Evolutionary conservation across 37 sponge, comb jelly and placozoan species (phyloP).

Genomic region (Corticium candelabrum): DNA sequence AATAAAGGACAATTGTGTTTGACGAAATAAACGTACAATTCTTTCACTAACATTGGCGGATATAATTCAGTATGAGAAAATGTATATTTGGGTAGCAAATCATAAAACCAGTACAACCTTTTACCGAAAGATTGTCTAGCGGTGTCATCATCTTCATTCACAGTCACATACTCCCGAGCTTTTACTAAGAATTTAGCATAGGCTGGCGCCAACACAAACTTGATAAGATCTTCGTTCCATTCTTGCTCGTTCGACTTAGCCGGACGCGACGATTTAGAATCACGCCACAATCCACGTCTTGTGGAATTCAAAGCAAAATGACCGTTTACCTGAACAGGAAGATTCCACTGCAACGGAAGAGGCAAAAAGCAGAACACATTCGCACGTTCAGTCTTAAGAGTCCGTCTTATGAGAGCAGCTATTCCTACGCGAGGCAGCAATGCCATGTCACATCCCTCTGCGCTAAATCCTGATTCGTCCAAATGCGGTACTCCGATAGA

Average conservation of each 20-base stretch:
- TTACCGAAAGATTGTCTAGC: too few species aligned
- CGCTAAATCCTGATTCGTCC: too few species aligned
- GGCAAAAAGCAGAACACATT: conserved; percentile 56
- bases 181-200: conserved; percentile 37
- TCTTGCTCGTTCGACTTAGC: conserved; percentile 2
- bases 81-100: too few species aligned
- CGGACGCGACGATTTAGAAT: too few species aligned
- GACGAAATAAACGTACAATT: too few species aligned
- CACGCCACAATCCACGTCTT: conserved; percentile 34
- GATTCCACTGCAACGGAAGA: conserved; percentile 25
- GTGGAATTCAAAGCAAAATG: conserved; percentile 46
- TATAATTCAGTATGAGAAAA: too few species aligned
- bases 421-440: conserved; percentile 8
- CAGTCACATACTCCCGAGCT: background rate
- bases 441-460: too few species aligned
- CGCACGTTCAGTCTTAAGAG: background rate
- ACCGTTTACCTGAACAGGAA: conserved; percentile 67
- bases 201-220: conserved; percentile 30
- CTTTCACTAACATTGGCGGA: too few species aligned
- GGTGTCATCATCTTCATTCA: background rate
- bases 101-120: too few species aligned
- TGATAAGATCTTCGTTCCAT: conserved; percentile 51
- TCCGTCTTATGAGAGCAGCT: background rate
- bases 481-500: too few species aligned
- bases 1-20: too few species aligned